Evolutionary conservation across 1,140 invertebrate genomes (phyloP).

Genomic region (Halesus radiatus): DNA sequence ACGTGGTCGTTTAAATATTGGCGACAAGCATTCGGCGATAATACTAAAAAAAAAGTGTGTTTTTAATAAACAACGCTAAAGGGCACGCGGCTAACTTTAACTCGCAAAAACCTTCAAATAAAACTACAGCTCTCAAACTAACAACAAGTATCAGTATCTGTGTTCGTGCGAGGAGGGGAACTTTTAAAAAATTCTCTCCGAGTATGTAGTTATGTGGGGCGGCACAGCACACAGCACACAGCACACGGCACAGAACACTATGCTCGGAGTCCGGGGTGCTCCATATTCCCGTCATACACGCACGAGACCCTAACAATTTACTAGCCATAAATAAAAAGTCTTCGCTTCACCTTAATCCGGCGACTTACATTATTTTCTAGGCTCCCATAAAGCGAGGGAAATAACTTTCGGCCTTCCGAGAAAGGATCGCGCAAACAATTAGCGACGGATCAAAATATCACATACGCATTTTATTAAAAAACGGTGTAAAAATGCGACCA

Average conservation of each 20-base stretch:
- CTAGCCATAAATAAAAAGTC: conserved; percentile 37
- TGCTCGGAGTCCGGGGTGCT: not conserved
- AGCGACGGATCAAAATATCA: not conserved
- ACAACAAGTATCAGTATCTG: conserved; percentile 28
- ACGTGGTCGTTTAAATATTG: no score
- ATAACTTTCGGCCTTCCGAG: not conserved
- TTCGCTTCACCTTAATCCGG: conserved; percentile 31
- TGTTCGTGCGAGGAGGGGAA: conserved; percentile 8
- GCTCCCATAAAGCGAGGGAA: conserved; percentile 8
- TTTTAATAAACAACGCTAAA: conserved; percentile 2
- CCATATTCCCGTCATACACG: conserved; percentile 34
- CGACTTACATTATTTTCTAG: conserved; percentile 20
- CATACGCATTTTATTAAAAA: no score
- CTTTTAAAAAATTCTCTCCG: conserved; percentile 19
- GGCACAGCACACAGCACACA: no score
- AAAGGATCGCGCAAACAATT: conserved; percentile 2
- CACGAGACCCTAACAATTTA: conserved; percentile 16
- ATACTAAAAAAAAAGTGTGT: not conserved
- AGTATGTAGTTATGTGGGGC: conserved; percentile 26
- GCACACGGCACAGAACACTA: not conserved
- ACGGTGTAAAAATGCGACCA: no score
- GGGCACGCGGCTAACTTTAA: conserved; percentile 5
- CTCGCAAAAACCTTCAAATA: conserved; percentile 16
- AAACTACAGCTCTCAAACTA: conserved; percentile 9
- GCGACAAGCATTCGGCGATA: no score